These are phyloP conservation scores for Drosophila kuntzei DNA, from an alignment of 2,888 invertebrate species.

Conservation along the genomic window DNA sequence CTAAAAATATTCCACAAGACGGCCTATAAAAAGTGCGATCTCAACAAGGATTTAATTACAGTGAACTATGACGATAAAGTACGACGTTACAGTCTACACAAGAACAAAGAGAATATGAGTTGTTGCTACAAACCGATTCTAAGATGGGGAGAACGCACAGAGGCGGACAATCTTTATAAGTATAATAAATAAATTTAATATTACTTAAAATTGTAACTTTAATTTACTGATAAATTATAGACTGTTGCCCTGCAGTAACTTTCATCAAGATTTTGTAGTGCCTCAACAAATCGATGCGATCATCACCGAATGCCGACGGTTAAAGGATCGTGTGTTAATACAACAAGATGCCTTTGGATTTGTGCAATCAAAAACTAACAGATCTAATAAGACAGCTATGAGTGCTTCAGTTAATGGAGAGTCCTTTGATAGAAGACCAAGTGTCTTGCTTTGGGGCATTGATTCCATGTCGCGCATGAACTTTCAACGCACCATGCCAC, in stretches of 20 bases:
- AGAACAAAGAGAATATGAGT: slow-evolving; percentile 58
- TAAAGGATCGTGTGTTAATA: slow-evolving; percentile 61
- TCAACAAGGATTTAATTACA: slow-evolving; percentile 66
- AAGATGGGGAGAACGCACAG: slow-evolving; percentile 67
- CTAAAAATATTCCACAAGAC: slow-evolving; percentile 86
- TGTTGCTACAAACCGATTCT: slow-evolving; percentile 82
- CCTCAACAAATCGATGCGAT: slow-evolving; percentile 69
- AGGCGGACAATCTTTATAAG: slow-evolving; percentile 71
- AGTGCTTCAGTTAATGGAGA: not conserved
- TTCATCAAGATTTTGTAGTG: slow-evolving; percentile 70
- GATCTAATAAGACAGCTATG: not conserved
- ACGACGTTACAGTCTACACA: slow-evolving; percentile 60
- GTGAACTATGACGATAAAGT: slow-evolving; percentile 59
- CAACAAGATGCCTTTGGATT: slow-evolving; percentile 86
- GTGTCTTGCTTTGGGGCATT: slow-evolving; percentile 92
- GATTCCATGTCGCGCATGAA: slow-evolving; percentile 93
- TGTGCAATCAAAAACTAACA: slow-evolving; percentile 79
- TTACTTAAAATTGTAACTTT: not conserved
- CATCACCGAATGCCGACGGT: slow-evolving; percentile 83
- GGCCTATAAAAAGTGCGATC: slow-evolving; percentile 86
- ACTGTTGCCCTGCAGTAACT: slow-evolving; percentile 69
- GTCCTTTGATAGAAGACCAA: slow-evolving; percentile 81
- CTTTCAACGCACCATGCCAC: slow-evolving; percentile 91
- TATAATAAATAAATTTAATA: slow-evolving; percentile 24
- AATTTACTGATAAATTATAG: slow-evolving; percentile 45